phyloP scores from a whole-genome alignment of 2,113 vertebrate genomes.

The Edolisoma coerulescens region DNA sequence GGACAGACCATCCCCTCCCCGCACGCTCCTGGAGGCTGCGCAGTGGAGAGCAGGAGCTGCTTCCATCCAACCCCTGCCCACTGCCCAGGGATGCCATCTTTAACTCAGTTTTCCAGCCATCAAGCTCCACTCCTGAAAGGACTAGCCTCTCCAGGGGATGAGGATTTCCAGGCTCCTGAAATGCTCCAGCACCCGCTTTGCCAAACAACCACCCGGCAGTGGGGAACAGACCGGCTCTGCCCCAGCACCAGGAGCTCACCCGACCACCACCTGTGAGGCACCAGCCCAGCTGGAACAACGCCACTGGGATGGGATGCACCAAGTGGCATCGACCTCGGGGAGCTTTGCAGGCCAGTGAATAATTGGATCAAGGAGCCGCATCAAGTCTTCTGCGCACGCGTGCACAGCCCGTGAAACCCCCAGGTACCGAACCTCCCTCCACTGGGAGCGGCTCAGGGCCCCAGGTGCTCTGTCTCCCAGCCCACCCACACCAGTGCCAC shows the following conservation, averaged over 20 bases:
- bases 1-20: accelerated
- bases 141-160: background rate
- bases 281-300: accelerated
- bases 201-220: accelerated
- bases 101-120: background rate
- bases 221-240: accelerated
- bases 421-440: background rate
- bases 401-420: accelerated
- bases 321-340: accelerated
- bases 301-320: background rate
- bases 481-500: background rate
- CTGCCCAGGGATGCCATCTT: background rate
- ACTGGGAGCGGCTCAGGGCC: accelerated
- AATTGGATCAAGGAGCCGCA: background rate
- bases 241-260: background rate
- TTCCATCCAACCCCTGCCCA: background rate
- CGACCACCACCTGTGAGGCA: accelerated
- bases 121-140: background rate
- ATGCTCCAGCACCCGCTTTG: accelerated
- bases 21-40: accelerated
- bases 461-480: background rate
- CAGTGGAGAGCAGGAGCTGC: accelerated
- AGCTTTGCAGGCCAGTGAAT: background rate
- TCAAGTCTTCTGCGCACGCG: accelerated
- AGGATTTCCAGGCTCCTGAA: background rate